Conservation (phyloP, 2,888 invertebrate genomes). For the Lamellibrachia columna region DNA sequence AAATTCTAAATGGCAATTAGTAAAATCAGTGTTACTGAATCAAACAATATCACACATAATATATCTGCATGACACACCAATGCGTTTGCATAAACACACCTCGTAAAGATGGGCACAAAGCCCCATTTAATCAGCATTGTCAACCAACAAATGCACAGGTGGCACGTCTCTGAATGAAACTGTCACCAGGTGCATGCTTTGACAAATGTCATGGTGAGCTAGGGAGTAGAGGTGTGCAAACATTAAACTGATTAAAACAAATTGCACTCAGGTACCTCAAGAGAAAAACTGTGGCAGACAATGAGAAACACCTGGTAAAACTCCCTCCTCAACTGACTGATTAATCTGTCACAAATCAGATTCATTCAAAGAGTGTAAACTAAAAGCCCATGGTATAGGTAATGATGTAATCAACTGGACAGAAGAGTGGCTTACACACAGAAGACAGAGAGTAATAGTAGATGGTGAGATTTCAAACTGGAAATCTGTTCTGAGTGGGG, state of each 20-base stretch:
- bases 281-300: not conserved
- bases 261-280: not conserved
- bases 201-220: not conserved
- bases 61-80: not conserved
- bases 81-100: not conserved
- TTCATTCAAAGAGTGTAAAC: too few relatives aligned
- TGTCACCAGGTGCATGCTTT: not conserved
- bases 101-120: not conserved
- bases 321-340: too few relatives aligned
- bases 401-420: too few relatives aligned
- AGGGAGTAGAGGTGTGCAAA: not conserved
- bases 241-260: not conserved
- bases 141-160: not conserved
- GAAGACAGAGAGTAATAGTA: too few relatives aligned
- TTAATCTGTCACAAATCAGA: not conserved
- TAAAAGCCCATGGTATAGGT: too few relatives aligned
- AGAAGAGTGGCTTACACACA: too few relatives aligned
- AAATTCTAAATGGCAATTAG: too few relatives aligned
- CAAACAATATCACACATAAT: not conserved
- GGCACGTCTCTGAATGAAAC: not conserved
- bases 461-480: too few relatives aligned
- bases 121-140: not conserved
- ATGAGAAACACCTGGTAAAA: not conserved
- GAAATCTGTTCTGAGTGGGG: too few relatives aligned
- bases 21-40: not conserved